Conservation (phyloP, 2,888 invertebrate species). For the Acanthosepion lycidas region DNA sequence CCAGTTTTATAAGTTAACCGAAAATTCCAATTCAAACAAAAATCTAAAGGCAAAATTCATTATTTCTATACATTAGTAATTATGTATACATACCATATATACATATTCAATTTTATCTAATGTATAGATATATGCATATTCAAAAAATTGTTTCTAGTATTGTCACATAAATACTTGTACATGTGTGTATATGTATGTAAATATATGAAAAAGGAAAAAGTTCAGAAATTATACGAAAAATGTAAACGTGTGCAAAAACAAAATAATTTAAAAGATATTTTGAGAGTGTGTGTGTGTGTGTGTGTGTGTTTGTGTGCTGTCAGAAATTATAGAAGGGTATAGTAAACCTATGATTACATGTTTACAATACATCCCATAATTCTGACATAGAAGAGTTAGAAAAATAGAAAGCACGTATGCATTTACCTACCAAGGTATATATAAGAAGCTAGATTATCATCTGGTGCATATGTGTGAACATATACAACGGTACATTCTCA, state of each 20-base stretch:
- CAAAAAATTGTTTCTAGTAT: too few relatives aligned
- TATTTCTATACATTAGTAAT: too few relatives aligned
- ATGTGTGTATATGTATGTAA: background rate
- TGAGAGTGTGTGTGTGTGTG: background rate
- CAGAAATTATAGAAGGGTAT: background rate
- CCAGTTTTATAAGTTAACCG: background rate
- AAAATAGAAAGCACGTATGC: background rate
- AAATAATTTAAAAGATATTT: background rate
- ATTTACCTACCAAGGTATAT: background rate
- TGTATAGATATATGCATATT: too few relatives aligned
- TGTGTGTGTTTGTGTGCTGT: background rate
- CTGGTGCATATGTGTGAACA: background rate
- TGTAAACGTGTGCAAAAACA: background rate
- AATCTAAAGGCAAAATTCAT: background rate
- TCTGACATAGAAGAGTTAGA: background rate
- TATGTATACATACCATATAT: too few relatives aligned
- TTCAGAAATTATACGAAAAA: background rate
- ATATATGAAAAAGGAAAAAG: background rate
- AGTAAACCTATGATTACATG: background rate
- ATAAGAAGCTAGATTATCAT: background rate
- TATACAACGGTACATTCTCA: background rate
- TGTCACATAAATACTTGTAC: background rate
- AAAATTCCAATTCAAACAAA: background rate
- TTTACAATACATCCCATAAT: background rate
- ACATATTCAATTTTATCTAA: too few relatives aligned